phyloP scores from a whole-genome alignment of 2,113 vertebrate genomes.

The Athene noctua region DNA sequence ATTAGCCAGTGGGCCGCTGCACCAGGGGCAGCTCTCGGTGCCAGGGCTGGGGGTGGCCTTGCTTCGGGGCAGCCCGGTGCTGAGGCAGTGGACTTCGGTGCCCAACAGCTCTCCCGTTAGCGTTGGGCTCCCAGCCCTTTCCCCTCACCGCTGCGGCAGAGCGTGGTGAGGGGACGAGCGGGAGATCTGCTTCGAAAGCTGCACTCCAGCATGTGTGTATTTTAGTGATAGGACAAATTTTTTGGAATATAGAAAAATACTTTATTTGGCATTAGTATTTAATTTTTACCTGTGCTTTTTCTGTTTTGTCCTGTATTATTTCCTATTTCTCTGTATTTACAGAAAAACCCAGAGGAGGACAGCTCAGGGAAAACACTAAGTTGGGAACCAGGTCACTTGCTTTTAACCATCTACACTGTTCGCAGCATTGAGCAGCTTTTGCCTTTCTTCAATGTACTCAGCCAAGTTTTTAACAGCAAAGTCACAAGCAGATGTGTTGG shows the following conservation, averaged over 20 bases:
- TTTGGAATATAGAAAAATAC: background rate
- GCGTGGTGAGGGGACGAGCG: background rate
- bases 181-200: background rate
- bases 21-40: background rate
- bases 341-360: slow-evolving; percentile 98
- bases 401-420: slow-evolving; percentile 89
- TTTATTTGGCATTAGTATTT: background rate
- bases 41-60: background rate
- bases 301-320: background rate
- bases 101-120: rapidly evolving
- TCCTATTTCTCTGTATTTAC: slow-evolving; percentile 14
- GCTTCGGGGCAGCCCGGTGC: background rate
- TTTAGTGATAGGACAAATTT: background rate
- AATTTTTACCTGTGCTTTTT: background rate
- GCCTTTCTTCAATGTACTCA: slow-evolving; percentile 96
- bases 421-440: slow-evolving; percentile 97
- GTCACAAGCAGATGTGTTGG: slow-evolving; percentile 85
- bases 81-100: rapidly evolving
- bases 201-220: background rate
- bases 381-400: slow-evolving; percentile 93
- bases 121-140: background rate
- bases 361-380: slow-evolving; percentile 82
- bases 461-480: slow-evolving; percentile 96
- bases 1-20: background rate
- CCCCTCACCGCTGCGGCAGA: background rate